A percentile compares a stretch with the other conserved stretches of the same genome.
Evolutionary conservation across 2,888 invertebrate species (phyloP).

Genomic region (Drosophila melanocephala): DNA sequence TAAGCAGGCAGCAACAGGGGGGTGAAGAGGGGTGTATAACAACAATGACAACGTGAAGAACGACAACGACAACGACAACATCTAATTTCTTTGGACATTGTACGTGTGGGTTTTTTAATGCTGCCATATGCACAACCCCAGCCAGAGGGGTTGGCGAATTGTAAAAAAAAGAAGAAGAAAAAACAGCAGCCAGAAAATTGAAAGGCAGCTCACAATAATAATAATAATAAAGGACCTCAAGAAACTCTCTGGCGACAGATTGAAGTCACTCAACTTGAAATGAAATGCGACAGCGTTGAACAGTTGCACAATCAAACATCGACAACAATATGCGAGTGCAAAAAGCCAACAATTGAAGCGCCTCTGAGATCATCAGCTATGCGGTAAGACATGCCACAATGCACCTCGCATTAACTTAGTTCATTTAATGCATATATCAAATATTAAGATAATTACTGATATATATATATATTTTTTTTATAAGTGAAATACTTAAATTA

Average conservation of each 20-base stretch:
- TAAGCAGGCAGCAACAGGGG: slow-evolving; percentile 2
- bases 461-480: background rate
- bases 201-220: slow-evolving; percentile 43
- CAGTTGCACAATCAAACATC: slow-evolving; percentile 77
- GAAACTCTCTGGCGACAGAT: slow-evolving; percentile 82
- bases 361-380: slow-evolving; percentile 20
- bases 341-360: slow-evolving; percentile 7
- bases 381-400: background rate
- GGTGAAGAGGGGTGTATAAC: background rate
- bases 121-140: slow-evolving; percentile 85
- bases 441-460: background rate
- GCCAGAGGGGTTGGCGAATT: slow-evolving; percentile 64
- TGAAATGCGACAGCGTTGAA: slow-evolving; percentile 83
- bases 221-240: slow-evolving; percentile 69
- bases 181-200: slow-evolving; percentile 37
- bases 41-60: background rate
- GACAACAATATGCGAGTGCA: slow-evolving; percentile 48
- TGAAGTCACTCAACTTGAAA: slow-evolving; percentile 85
- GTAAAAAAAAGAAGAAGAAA: slow-evolving; percentile 23
- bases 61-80: slow-evolving; percentile 46
- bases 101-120: slow-evolving; percentile 83
- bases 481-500: background rate
- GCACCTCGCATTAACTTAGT: background rate
- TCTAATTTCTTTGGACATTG: slow-evolving; percentile 80
- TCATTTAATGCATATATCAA: background rate